Evolutionary conservation across 2,888 invertebrate genomes (phyloP).

Genomic region (Callyntrura guangdongensis): DNA sequence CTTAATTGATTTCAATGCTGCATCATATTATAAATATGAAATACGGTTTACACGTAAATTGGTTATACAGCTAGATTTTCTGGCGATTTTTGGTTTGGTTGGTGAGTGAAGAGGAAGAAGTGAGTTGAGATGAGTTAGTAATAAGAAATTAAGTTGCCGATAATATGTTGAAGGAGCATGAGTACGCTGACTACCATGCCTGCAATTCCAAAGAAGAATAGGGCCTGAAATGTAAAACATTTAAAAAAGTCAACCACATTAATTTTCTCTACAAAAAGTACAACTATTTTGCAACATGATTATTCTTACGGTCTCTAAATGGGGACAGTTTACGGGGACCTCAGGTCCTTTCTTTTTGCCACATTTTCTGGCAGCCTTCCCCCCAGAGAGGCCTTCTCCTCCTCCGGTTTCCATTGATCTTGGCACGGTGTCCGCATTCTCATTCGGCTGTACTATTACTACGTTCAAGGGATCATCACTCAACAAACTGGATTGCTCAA

Average conservation of each 20-base stretch:
- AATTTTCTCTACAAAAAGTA: background rate
- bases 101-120: background rate
- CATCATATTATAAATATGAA: too few relatives aligned
- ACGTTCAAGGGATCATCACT: slow-evolving; percentile 18
- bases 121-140: slow-evolving; percentile 8
- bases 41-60: too few relatives aligned
- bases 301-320: slow-evolving; percentile 63
- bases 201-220: slow-evolving; percentile 75
- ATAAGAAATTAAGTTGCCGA: slow-evolving; percentile 57
- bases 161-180: slow-evolving; percentile 68
- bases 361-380: background rate
- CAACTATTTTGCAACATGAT: slow-evolving; percentile 20
- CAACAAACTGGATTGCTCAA: slow-evolving; percentile 26
- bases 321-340: slow-evolving; percentile 55
- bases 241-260: too few relatives aligned
- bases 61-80: too few relatives aligned
- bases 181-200: slow-evolving; percentile 72
- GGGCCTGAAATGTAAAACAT: slow-evolving; percentile 68
- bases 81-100: background rate
- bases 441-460: slow-evolving; percentile 14
- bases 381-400: background rate
- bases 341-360: slow-evolving; percentile 9
- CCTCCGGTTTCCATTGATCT: background rate
- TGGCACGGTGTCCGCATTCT: background rate
- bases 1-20: background rate